phyloP scores from a whole-genome alignment of 1,140 invertebrate genomes.

The Glossosoma conforme region DNA sequence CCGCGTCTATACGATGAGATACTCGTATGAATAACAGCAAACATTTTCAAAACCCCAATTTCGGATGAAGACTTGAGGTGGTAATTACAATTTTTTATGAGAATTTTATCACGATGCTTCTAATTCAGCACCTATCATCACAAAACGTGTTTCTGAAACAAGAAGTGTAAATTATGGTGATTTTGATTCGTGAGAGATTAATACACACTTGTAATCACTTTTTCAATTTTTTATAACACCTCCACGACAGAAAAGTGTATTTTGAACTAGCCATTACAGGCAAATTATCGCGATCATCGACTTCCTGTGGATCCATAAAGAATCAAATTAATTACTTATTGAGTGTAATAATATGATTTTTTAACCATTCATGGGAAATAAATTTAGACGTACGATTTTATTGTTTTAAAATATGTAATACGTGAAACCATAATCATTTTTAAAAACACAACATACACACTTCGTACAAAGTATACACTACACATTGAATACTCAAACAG shows the following conservation, averaged over 20 bases:
- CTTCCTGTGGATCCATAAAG: constrained; percentile 4
- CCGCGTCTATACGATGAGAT: too few species aligned
- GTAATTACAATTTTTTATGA: constrained; percentile 15
- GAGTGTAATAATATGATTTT: too few species aligned
- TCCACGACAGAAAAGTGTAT: constrained; percentile 10
- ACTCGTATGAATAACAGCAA: too few species aligned
- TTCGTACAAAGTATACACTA: too few species aligned
- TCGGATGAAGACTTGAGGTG: not conserved
- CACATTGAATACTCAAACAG: too few species aligned
- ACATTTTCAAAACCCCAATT: too few species aligned
- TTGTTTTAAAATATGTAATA: too few species aligned
- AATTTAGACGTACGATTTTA: too few species aligned
- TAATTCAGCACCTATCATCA: constrained; percentile 11
- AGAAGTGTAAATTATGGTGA: constrained; percentile 26
- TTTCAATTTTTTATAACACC: constrained; percentile 7
- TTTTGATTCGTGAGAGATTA: constrained; percentile 22
- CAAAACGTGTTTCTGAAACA: constrained; percentile 15
- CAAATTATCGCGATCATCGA: constrained; percentile 17
- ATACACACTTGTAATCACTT: constrained; percentile 6
- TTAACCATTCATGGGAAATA: too few species aligned
- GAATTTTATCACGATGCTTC: constrained; percentile 21
- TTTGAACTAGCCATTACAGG: not conserved
- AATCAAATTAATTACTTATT: too few species aligned
- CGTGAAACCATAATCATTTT: too few species aligned
- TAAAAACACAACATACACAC: too few species aligned